These are phyloP conservation scores for Catharus ustulatus DNA, from an alignment of 2,797 vertebrate species.

Conservation along the genomic window DNA sequence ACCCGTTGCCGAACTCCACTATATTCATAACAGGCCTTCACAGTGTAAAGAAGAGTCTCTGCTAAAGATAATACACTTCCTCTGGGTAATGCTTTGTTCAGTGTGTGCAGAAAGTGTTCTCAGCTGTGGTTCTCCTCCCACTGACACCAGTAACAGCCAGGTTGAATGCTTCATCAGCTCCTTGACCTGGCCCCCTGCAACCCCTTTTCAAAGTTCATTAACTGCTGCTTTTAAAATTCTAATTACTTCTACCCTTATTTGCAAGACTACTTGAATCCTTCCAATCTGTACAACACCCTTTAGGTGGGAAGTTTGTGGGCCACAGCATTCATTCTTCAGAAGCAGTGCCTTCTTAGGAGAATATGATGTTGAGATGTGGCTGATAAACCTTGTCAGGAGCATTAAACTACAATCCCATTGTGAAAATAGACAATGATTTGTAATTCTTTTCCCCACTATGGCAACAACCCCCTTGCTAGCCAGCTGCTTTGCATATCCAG, in stretches of 20 bases:
- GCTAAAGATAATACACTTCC: rapidly evolving
- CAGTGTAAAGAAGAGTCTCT: not conserved
- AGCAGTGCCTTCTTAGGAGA: not conserved
- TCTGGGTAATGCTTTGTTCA: not conserved
- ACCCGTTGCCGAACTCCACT: not conserved
- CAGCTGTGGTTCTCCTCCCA: not conserved
- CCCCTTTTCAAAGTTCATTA: not conserved
- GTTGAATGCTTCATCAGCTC: not conserved
- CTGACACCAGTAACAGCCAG: not conserved
- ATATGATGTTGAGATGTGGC: not conserved
- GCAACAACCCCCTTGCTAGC: not conserved
- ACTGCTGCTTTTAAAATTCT: not conserved
- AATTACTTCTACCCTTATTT: not conserved
- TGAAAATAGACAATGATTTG: not conserved
- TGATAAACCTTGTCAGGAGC: not conserved
- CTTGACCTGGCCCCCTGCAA: not conserved
- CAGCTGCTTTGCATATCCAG: not conserved
- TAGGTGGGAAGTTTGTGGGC: not conserved
- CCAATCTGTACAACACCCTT: rapidly evolving
- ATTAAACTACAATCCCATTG: rapidly evolving
- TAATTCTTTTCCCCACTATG: not conserved
- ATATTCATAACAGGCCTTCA: not conserved
- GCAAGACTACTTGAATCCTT: not conserved
- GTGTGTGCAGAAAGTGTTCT: not conserved
- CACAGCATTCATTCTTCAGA: not conserved